Conservation (phyloP, 2,113 vertebrate species). For the Lepus timidus region DNA sequence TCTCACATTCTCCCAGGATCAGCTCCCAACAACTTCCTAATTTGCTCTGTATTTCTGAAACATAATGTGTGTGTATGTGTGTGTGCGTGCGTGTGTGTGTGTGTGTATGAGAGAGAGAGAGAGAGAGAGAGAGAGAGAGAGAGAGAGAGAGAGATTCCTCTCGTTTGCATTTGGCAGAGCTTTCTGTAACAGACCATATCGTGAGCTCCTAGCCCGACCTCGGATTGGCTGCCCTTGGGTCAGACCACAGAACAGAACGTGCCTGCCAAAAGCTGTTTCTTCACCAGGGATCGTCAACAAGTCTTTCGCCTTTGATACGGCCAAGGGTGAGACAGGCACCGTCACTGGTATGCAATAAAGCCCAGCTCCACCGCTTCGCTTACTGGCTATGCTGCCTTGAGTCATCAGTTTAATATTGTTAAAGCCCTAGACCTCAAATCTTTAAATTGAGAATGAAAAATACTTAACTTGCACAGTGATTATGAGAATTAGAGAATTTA, state of each 20-base stretch:
- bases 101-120: too few relatives aligned
- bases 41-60: neutral
- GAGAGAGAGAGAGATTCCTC: neutral
- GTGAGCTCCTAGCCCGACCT: neutral
- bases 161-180: neutral
- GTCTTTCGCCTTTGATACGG: neutral
- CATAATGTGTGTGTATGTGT: too few relatives aligned
- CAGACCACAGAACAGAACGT: neutral
- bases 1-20: neutral
- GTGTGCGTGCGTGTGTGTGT: too few relatives aligned
- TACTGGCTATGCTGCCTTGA: neutral
- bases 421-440: neutral
- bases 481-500: neutral
- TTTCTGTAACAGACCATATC: neutral
- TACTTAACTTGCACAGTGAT: neutral
- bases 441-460: neutral
- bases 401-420: neutral
- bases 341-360: neutral
- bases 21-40: neutral
- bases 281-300: neutral
- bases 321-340: rapidly evolving
- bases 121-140: neutral
- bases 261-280: neutral
- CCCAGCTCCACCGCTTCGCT: neutral
- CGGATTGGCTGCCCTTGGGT: neutral